A percentile compares a stretch with the other conserved stretches of the same genome.
Evolutionary conservation across 2,888 invertebrate species (phyloP).

Genomic region (Prenolepis imparis): DNA sequence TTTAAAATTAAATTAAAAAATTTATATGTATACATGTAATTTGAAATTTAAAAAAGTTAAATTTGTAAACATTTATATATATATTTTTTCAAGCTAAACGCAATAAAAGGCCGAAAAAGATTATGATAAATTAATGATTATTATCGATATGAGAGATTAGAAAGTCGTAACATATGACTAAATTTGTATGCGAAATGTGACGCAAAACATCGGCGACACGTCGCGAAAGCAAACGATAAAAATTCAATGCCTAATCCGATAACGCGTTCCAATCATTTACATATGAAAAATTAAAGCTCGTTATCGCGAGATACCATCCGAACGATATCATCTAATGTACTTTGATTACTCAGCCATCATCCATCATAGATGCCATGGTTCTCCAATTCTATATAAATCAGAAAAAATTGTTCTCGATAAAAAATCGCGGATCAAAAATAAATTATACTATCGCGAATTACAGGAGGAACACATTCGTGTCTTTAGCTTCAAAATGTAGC

Average conservation of each 20-base stretch:
- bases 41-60: too few species aligned
- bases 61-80: too few species aligned
- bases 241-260: slow-evolving; percentile 22
- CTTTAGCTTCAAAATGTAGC: not conserved
- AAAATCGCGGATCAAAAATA: not conserved
- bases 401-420: not conserved
- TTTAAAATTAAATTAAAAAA: too few species aligned
- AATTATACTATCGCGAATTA: not conserved
- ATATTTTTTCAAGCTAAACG: not conserved
- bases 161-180: not conserved
- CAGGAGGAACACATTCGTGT: not conserved
- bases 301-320: not conserved
- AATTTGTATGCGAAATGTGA: not conserved
- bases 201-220: not conserved
- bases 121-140: slow-evolving; percentile 25
- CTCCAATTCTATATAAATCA: not conserved
- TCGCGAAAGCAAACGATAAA: slow-evolving; percentile 20
- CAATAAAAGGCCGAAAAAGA: not conserved
- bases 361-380: not conserved
- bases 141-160: not conserved
- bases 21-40: too few species aligned
- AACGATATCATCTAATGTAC: slow-evolving; percentile 6
- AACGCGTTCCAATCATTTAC: slow-evolving; percentile 24
- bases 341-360: slow-evolving; percentile 26
- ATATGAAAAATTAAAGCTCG: not conserved